Conservation (phyloP, 2,888 invertebrate species). For the Cephus rjabovi region DNA sequence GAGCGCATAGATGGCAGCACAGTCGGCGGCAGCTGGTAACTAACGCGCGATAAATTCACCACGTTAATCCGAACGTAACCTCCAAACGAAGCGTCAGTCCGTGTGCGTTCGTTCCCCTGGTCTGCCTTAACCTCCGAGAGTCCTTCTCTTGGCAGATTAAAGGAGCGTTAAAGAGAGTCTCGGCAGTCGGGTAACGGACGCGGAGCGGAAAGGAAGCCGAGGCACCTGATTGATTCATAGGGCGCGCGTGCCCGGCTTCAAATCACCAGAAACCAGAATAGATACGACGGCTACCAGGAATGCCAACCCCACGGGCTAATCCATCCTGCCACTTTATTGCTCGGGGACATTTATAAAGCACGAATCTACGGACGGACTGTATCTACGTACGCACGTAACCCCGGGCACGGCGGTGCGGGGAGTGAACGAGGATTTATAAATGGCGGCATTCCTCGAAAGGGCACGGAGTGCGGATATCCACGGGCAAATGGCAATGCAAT, state of each 20-base stretch:
- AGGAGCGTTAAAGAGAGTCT: neutral
- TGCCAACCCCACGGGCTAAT: slow-evolving; percentile 61
- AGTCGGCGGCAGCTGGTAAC: neutral
- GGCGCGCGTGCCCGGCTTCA: slow-evolving; percentile 66
- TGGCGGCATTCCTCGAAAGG: neutral
- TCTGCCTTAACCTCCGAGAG: neutral
- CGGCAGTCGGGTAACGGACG: neutral
- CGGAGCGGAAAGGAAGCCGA: slow-evolving; percentile 8
- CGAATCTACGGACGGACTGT: slow-evolving; percentile 20
- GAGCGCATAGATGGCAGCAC: neutral
- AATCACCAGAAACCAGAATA: slow-evolving; percentile 67
- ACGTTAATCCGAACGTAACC: neutral
- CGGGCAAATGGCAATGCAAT: neutral
- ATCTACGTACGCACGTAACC: neutral
- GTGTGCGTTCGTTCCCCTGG: neutral
- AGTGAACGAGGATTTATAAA: neutral
- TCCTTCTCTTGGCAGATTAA: slow-evolving; percentile 3
- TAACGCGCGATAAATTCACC: neutral
- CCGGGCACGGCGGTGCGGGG: neutral
- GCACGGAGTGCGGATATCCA: neutral
- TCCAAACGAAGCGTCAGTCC: neutral
- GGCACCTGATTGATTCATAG: slow-evolving; percentile 65
- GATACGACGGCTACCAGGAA: slow-evolving; percentile 58
- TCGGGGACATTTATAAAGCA: slow-evolving; percentile 61
- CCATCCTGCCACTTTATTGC: slow-evolving; percentile 65